Conservation (phyloP, 2,113 vertebrate genomes). For the Saguinus imperator region DNA sequence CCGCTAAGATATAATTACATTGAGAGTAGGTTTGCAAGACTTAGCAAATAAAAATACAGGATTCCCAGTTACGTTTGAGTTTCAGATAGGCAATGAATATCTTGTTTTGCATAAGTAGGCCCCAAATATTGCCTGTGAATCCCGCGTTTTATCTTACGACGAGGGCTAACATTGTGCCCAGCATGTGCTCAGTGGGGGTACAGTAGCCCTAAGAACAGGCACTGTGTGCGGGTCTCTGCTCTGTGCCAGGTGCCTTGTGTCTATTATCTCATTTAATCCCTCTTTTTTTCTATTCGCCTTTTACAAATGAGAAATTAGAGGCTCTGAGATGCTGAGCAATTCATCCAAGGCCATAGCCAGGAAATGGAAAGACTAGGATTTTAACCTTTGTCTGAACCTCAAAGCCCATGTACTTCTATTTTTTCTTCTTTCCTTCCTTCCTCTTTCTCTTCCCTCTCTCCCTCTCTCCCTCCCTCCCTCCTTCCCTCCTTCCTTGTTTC, state of each 20-base stretch:
- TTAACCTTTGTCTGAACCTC: not conserved
- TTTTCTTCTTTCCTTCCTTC: too few species aligned
- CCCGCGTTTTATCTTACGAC: not conserved
- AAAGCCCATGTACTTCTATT: not conserved
- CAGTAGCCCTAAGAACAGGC: too few species aligned
- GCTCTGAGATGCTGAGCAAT: not conserved
- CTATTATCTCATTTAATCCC: not conserved
- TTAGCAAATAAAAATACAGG: not conserved
- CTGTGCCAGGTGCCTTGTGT: rapidly evolving
- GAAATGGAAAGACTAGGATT: not conserved
- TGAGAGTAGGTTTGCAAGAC: not conserved
- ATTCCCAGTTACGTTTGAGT: not conserved
- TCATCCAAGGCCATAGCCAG: not conserved
- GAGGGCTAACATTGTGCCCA: rapidly evolving
- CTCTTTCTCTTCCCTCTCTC: too few species aligned
- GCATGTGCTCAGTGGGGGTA: rapidly evolving
- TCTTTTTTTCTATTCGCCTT: not conserved
- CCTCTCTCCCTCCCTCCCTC: too few species aligned
- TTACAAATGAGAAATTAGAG: not conserved
- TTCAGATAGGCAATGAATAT: not conserved
- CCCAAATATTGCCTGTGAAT: not conserved
- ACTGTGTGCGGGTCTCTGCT: not conserved
- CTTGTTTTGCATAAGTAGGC: not conserved
- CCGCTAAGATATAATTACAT: not conserved
- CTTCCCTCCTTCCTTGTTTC: too few species aligned